Evolutionary conservation across 2,888 invertebrate genomes (phyloP).

Genomic region (Glaucopsyche alexis): DNA sequence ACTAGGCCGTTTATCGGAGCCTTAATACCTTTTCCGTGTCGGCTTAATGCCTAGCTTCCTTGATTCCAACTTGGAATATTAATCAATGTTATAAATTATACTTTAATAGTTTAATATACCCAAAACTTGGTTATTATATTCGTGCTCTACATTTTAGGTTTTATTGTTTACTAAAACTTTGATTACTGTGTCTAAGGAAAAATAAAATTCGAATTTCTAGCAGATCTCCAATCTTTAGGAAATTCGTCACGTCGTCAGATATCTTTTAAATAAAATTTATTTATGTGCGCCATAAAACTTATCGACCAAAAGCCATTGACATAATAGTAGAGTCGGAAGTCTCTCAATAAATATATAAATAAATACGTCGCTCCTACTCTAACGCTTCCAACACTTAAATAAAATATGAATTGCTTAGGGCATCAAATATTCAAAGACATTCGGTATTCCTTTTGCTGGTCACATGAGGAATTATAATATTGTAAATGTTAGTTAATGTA

Average conservation of each 20-base stretch:
- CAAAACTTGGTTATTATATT: constrained; percentile 58
- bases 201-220: too few relatives aligned
- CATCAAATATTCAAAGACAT: constrained; percentile 38
- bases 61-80: constrained; percentile 58
- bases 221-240: too few relatives aligned
- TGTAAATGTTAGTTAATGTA: neutral
- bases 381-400: constrained; percentile 52
- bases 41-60: constrained; percentile 70
- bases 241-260: too few relatives aligned
- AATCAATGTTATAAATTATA: constrained; percentile 58
- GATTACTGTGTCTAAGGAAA: too few relatives aligned
- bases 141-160: constrained; percentile 34
- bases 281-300: neutral
- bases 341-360: constrained; percentile 16
- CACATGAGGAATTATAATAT: constrained; percentile 14
- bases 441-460: constrained; percentile 6
- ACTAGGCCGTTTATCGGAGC: constrained; percentile 76
- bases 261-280: too few relatives aligned
- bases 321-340: constrained; percentile 6
- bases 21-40: constrained; percentile 76
- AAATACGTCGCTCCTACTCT: constrained; percentile 24
- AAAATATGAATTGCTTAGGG: constrained; percentile 50
- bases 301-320: constrained; percentile 7
- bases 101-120: constrained; percentile 51
- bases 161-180: neutral